A percentile compares a stretch with the other conserved stretches of the same genome.
Evolutionary conservation across 92 coral and sea anemone species (phyloP).

Genomic region (Epizoanthus rinbou): DNA sequence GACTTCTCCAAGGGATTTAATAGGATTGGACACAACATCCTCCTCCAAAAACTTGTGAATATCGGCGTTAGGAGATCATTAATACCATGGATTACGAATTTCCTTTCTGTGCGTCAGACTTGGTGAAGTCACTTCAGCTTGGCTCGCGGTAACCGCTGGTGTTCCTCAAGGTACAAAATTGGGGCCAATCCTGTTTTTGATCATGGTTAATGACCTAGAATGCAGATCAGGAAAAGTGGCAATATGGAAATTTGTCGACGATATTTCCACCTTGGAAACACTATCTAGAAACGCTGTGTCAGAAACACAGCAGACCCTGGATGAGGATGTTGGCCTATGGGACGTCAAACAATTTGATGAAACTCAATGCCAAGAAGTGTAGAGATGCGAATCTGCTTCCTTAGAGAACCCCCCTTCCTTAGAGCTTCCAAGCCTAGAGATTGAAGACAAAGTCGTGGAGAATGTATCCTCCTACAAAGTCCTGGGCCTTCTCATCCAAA

Average conservation of each 20-base stretch:
- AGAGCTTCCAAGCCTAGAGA: no score
- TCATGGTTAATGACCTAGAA: slow-evolving; percentile 1
- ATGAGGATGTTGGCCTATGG: no score
- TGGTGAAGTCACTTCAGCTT: slow-evolving; percentile 22
- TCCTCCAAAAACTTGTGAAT: slow-evolving; percentile 27
- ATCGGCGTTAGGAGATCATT: slow-evolving; percentile 22
- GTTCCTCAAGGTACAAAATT: neutral
- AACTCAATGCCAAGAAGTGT: slow-evolving; percentile 54
- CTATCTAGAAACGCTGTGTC: no score
- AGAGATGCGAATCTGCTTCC: slow-evolving; percentile 50
- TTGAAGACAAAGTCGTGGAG: no score
- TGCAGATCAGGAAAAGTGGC: neutral
- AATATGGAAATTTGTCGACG: no score
- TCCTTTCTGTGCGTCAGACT: slow-evolving; percentile 11
- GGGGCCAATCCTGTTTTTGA: no score
- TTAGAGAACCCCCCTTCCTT: slow-evolving; percentile 17
- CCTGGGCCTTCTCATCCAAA: no score
- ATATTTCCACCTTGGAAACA: no score
- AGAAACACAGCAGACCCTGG: no score
- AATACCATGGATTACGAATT: slow-evolving; percentile 30
- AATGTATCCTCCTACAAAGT: no score
- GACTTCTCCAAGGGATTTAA: neutral
- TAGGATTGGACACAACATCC: slow-evolving; percentile 28
- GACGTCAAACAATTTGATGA: slow-evolving; percentile 39
- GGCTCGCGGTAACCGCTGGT: neutral